These are phyloP conservation scores for Melospiza georgiana DNA, from an alignment of 2,113 vertebrate genomes.

Conservation along the genomic window DNA sequence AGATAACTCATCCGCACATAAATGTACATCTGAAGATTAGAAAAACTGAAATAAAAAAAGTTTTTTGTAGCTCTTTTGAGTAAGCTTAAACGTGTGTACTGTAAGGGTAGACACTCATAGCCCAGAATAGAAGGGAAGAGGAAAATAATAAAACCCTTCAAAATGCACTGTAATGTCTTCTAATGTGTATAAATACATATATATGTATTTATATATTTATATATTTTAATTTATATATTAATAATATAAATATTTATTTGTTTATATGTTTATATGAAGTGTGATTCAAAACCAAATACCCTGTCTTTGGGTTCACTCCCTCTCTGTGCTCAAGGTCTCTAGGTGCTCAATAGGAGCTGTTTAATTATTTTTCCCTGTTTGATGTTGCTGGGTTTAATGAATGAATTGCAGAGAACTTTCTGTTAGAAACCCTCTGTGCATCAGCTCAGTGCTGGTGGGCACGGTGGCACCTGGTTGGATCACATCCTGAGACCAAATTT, in stretches of 20 bases:
- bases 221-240: too few relatives aligned
- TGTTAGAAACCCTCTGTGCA: slow-evolving; percentile 1
- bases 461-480: slow-evolving; percentile 30
- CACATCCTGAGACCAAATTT: background rate
- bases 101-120: background rate
- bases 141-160: slow-evolving; percentile 21
- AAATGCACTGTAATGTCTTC: background rate
- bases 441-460: slow-evolving; percentile 20
- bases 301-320: slow-evolving; percentile 39
- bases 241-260: too few relatives aligned
- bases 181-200: background rate
- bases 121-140: background rate
- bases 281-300: slow-evolving; percentile 41
- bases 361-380: slow-evolving; percentile 74
- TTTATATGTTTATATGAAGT: background rate
- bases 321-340: slow-evolving; percentile 59
- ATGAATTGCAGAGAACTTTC: slow-evolving; percentile 46
- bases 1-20: background rate
- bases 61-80: background rate
- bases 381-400: slow-evolving; percentile 67
- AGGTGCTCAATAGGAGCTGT: slow-evolving; percentile 65
- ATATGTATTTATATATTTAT: too few relatives aligned
- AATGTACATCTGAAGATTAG: background rate
- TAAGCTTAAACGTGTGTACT: background rate
- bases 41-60: slow-evolving; percentile 22